Base-by-base conservation (phyloP, 2,888 invertebrate species). In the Chrysomela aeneicollis region DNA sequence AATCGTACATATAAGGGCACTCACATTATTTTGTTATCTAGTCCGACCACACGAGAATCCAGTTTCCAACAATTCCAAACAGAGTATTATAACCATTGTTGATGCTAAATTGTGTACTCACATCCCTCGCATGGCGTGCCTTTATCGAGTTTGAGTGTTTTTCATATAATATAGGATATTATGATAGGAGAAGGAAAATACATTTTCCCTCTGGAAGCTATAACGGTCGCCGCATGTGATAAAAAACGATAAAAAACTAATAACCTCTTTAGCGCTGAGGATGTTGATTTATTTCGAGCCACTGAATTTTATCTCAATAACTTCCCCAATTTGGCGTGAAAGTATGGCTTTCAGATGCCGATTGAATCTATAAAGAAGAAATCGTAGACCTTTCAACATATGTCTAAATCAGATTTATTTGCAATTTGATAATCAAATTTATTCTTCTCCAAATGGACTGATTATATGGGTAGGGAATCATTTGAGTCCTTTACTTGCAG, bases 41-140 rank as follows among this genome's bases (percentile, higher is more conserved):
- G n/a, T 51, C 26, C 54, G 12, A 46, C 55, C 64, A 64, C 57
- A 60, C 60, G 63, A 60, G 21, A 51, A 63, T 51, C 49, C 55
- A 57, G 59, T 55, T 64, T 60, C 32, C 19, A 59, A 63, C 59
- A 60, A 51, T 60, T 59, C 55, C 22, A 62, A 18, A 54, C 46
- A 62, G 22, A 35, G 26, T 51, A 42, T 62, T 57, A 62, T 62
- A 57, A 15, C 57, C 57, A 58, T 58, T 62, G 62, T 57, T n/a
- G 37, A 6, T 42, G 8, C 42, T 15, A 42, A 42, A 42, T 42
- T 42, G 42, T 42, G 15, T 42, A 42, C 42, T 15, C 42, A 35
- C 9, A 10, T 6, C 2, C 32, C 32, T 35, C 32, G 5, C 32
- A 4, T 42, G 42, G 15, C 42, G 12, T 15, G 42, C 3, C 42